Evolutionary conservation across 2,113 vertebrate genomes (phyloP), one percentile per base, ranked within the genome.

Genomic region (Pogonocichla stellata): DNA sequence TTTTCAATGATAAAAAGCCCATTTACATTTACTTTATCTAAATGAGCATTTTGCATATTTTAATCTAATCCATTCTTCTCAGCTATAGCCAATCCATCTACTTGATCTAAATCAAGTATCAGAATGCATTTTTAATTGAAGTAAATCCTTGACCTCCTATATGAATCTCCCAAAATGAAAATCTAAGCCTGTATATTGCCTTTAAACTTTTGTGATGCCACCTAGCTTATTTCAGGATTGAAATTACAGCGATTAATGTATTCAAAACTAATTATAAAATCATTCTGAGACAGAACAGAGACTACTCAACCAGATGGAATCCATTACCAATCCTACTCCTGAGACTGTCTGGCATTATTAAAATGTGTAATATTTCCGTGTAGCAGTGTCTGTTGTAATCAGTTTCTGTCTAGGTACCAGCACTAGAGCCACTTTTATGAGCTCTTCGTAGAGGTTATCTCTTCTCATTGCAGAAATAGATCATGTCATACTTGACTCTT

Each of bases 291-390:
- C 38, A 91, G 40, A 92, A 64, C 36, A 94, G 77, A 87, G 78
- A 85, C 94, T 94, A 93, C 62, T 25, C 94, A 95, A 96, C 58
- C 83, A 97, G 94, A 93, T 87, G 70, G 62, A 96, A 93, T 80
- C 62, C 47, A 88, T 92, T 94, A 87, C 43, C 74, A 74, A 31
- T 80, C 66, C 69, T 74, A 40, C 62, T 93, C 50, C 19, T 57
- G 80, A 88, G 86, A 88, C 43, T 83, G 22, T 20, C 31, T 82
- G 48, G 20, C 28, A 80, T 89, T 92, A 94, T 94, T 96, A 92
- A 96, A 92, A 92, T 86, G 36, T 82, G 42, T 83, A 90, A 85
- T 61, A 95, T 93, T 93, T 96, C 83, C 40, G 57, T 29, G 47
- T 57, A 92, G 9, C 5, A 0, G 19, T 71, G 54, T 61, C 69